Evolutionary conservation across 1,140 invertebrate genomes (phyloP).

Genomic region (Bombus pascuorum): DNA sequence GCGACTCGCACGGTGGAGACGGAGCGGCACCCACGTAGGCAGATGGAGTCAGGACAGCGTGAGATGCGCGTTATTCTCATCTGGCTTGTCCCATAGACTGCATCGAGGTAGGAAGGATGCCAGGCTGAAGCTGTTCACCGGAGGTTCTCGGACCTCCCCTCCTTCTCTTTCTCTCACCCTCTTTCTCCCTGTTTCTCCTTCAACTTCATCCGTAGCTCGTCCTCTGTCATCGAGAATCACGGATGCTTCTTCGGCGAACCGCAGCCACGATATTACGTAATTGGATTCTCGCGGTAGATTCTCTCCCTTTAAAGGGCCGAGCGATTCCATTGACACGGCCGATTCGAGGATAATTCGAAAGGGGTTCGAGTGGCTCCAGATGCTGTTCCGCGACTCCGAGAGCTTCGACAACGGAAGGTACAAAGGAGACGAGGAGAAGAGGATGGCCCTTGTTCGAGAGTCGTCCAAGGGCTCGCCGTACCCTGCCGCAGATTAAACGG

Average conservation of each 20-base stretch:
- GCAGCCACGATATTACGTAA: slow-evolving; percentile 71
- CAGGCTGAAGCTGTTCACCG: slow-evolving; percentile 4
- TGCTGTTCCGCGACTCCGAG: slow-evolving; percentile 50
- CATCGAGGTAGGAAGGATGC: slow-evolving; percentile 17
- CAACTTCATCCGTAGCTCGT: slow-evolving; percentile 2
- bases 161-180: neutral
- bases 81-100: slow-evolving; percentile 66
- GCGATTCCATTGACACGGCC: slow-evolving; percentile 68
- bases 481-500: slow-evolving; percentile 60
- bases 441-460: slow-evolving; percentile 60
- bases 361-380: slow-evolving; percentile 65
- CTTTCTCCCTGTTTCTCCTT: neutral
- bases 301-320: slow-evolving; percentile 63
- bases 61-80: slow-evolving; percentile 71
- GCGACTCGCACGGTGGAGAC: neutral
- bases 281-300: slow-evolving; percentile 67
- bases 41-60: slow-evolving; percentile 73
- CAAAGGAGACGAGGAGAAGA: slow-evolving; percentile 50
- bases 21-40: slow-evolving; percentile 39
- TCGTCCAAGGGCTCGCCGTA: slow-evolving; percentile 51
- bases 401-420: slow-evolving; percentile 28
- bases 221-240: slow-evolving; percentile 60
- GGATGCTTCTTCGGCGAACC: slow-evolving; percentile 62
- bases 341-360: slow-evolving; percentile 68
- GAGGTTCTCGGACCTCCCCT: neutral